Conservation (phyloP, 2,797 vertebrate species). For the Peromyscus attwateri region DNA sequence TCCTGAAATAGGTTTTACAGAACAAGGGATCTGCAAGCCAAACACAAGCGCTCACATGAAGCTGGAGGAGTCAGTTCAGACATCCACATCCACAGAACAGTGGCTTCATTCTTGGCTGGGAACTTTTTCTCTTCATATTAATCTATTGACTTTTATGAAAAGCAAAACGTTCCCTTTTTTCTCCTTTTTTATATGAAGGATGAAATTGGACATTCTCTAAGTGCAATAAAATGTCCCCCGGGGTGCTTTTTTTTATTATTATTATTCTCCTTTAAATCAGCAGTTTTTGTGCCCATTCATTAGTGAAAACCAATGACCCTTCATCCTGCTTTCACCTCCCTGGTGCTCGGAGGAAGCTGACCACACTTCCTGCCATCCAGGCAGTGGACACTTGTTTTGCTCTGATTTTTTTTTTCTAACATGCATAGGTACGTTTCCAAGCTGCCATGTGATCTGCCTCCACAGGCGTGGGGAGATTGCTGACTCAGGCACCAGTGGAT, state of each 20-base stretch:
- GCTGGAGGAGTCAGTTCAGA: conserved; percentile 82
- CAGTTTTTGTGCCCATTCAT: conserved; percentile 86
- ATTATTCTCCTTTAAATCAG: conserved; percentile 86
- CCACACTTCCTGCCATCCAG: conserved; percentile 80
- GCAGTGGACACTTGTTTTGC: conserved; percentile 62
- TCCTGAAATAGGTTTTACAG: conserved; percentile 89
- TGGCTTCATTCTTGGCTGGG: conserved; percentile 82
- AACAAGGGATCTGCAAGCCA: conserved; percentile 87
- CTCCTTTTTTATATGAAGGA: conserved; percentile 77
- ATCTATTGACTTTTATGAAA: conserved; percentile 80
- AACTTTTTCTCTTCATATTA: conserved; percentile 85
- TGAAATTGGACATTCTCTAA: conserved; percentile 87
- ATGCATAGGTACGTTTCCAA: conserved; percentile 83
- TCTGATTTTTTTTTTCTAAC: conserved; percentile 82
- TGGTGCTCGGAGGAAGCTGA: conserved; percentile 79
- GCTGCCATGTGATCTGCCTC: conserved; percentile 81
- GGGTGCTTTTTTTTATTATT: conserved; percentile 77
- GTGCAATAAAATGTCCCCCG: conserved; percentile 84
- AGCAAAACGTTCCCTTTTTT: conserved; percentile 83
- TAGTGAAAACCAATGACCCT: conserved; percentile 86
- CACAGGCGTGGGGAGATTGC: conserved; percentile 79
- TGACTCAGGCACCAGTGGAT: conserved; percentile 82
- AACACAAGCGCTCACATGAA: conserved; percentile 85
- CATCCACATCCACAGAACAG: conserved; percentile 84
- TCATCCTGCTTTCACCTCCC: conserved; percentile 82